These are phyloP conservation scores for Melanerpes formicivorus DNA, from an alignment of 2,113 vertebrate genomes.

Conservation along the genomic window DNA sequence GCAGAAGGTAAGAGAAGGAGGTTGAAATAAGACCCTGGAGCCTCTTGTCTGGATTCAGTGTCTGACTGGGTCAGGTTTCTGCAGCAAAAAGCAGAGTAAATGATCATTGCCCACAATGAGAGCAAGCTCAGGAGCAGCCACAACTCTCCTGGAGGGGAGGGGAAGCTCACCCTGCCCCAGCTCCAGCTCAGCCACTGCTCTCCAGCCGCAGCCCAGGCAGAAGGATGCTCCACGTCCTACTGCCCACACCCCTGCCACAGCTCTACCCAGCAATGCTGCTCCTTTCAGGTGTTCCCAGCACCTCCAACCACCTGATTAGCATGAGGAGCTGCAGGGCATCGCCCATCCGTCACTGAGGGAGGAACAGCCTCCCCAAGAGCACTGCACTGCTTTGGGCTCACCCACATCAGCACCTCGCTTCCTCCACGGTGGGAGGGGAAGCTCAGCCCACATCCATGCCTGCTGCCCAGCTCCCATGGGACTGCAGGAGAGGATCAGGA, in stretches of 20 bases:
- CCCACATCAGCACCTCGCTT: neutral
- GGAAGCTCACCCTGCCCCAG: neutral
- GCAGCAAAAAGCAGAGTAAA: neutral
- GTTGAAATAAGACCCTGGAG: neutral
- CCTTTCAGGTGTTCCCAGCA: too few relatives aligned
- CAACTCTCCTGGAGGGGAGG: rapidly evolving
- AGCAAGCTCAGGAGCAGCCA: neutral
- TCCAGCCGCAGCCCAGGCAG: neutral
- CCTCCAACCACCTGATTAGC: neutral
- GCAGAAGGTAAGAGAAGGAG: neutral
- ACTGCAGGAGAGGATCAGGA: neutral
- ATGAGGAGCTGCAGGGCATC: neutral
- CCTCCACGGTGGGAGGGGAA: neutral
- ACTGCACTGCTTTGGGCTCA: neutral
- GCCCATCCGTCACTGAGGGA: rapidly evolving
- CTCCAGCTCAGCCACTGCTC: neutral
- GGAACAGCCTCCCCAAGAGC: neutral
- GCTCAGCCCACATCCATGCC: neutral
- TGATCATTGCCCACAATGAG: neutral
- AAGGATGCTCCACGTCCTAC: rapidly evolving
- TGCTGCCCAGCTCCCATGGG: neutral
- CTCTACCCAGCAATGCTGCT: neutral
- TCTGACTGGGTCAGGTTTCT: neutral
- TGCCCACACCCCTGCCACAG: neutral
- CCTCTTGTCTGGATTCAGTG: neutral